Evolutionary conservation across 2,113 vertebrate genomes (phyloP), one percentile per base, ranked within the genome.

Genomic region (Falcunculus frontatus): DNA sequence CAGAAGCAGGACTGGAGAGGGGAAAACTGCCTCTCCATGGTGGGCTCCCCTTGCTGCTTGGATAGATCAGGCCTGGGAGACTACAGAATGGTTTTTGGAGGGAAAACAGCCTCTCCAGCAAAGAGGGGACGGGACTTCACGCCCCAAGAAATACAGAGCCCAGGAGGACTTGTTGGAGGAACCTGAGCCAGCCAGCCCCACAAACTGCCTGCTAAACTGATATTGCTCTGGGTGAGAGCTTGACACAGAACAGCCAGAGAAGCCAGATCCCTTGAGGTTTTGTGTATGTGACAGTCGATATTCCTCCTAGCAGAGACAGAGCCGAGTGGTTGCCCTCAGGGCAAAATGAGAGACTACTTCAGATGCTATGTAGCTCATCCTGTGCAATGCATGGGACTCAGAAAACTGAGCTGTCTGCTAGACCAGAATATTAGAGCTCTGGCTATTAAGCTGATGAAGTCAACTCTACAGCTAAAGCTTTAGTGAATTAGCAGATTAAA

Each of bases 281-380:
- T 69, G 13, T 65, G 4, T 10, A 0, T 35, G 7, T 35, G 74
- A 27, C 50, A 39, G 30, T 13, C 1, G 0, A 7, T 62, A 69
- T n/a, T 68, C 50, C 32, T 77, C 1, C 0, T 2, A 68, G 52
- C 23, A 53, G 50, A 30, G 65, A 44, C 35, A 73, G 60, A 68
- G 37, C 27, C 1, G 3, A 37, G 57, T 17, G 20, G 16, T 49
- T 44, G 26, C 26, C 64, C 39, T 62, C 1, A 1, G 35, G 63
- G 17, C 22, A 77, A 53, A 67, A 67, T 14, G 26, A 57, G 17
- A 30, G 39, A 39, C 42, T 42, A 0, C 17, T 91, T 91, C 20
- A 52, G 37, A 17, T 29, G 25, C 32, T 50, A n/a, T 32, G 23
- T 10, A 83, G 63, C 49, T 94, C 39, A 26, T 46, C 35, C 75